Evolutionary conservation across 2,113 vertebrate genomes (phyloP).

Genomic region (Hypanus sabinus): DNA sequence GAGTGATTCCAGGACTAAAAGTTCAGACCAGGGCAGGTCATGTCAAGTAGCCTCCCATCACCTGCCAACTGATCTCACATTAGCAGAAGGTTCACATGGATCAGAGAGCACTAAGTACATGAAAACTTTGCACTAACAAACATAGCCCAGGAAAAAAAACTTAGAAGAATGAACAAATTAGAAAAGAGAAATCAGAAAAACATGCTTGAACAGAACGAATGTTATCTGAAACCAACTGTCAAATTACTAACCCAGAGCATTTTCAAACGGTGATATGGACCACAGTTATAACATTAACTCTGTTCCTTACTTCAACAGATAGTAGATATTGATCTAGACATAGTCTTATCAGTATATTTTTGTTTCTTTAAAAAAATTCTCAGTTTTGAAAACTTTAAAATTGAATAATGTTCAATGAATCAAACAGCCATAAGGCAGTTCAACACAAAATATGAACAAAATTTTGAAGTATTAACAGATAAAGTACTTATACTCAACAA

Average conservation of each 20-base stretch:
- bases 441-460: not conserved
- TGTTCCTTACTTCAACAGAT: not conserved
- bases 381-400: not conserved
- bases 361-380: not conserved
- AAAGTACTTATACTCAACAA: not conserved
- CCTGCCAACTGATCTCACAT: not conserved
- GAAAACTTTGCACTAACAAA: not conserved
- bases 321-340: too few species aligned
- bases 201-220: not conserved
- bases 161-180: not conserved
- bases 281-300: not conserved
- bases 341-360: not conserved
- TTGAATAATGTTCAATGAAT: not conserved
- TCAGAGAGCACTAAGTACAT: not conserved
- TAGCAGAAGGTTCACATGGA: not conserved
- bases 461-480: not conserved
- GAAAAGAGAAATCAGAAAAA: not conserved
- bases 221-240: not conserved
- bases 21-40: not conserved
- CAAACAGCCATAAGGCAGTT: not conserved
- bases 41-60: not conserved
- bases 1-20: not conserved
- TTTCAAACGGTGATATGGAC: not conserved
- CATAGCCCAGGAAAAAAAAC: not conserved
- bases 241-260: not conserved